Evolutionary conservation across 2,888 invertebrate species (phyloP).

Genomic region (Schizaphis graminum): DNA sequence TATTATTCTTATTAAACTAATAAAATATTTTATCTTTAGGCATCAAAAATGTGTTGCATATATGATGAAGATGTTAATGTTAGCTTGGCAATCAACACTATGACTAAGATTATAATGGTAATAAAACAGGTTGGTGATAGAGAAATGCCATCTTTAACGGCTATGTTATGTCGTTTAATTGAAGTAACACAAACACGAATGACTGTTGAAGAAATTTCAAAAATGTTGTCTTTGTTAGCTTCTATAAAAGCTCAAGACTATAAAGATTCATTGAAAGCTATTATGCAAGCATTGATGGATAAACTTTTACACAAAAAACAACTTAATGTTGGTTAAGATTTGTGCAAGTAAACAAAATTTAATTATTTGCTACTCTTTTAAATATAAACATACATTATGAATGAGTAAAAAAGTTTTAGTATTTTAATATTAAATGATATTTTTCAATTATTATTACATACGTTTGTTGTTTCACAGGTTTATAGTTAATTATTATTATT

Average conservation of each 20-base stretch:
- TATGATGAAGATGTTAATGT: neutral
- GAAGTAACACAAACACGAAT: neutral
- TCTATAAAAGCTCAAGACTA: neutral
- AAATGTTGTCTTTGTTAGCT: neutral
- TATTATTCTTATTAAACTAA: neutral
- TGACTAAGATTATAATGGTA: slow-evolving; percentile 28
- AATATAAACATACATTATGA: neutral
- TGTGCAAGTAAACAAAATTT: neutral
- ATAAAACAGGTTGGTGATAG: neutral
- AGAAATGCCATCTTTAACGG: too few species aligned
- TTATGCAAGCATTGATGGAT: neutral
- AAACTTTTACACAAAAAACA: neutral
- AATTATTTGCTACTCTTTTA: neutral
- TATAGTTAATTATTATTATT: slow-evolving; percentile 23
- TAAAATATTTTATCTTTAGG: slow-evolving; percentile 20
- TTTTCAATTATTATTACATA: neutral
- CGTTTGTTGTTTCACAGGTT: slow-evolving; percentile 13
- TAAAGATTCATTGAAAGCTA: neutral
- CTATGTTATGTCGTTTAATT: neutral
- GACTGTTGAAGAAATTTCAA: neutral
- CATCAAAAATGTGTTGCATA: slow-evolving; percentile 13
- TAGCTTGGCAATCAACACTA: neutral
- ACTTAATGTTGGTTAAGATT: too few species aligned
- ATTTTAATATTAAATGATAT: neutral
- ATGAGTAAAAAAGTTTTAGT: neutral